A percentile compares a stretch with the other conserved stretches of the same genome.
Evolutionary conservation across 2,113 vertebrate species (phyloP).

Genomic region (human (Homo sapiens)): GRCh38 chr18:70502501-70503000

Average conservation of each 20-base stretch:
- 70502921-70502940: neutral
- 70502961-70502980: neutral
- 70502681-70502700: neutral
- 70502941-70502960: neutral
- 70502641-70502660: neutral
- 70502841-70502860: neutral
- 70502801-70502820: neutral
- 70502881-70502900: neutral
- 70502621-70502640: neutral
- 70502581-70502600: neutral
- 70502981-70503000: neutral
- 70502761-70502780: neutral
- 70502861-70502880: too few relatives aligned
- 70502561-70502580: neutral
- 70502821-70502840: neutral
- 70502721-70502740: neutral
- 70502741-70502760: neutral
- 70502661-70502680: too few relatives aligned
- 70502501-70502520: neutral
- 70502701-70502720: neutral
- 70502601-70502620: neutral
- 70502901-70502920: neutral
- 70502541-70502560: neutral
- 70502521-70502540: neutral
- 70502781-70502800: neutral